phyloP scores from a whole-genome alignment of 2,797 vertebrate genomes.

The Chiroxiphia lanceolata region DNA sequence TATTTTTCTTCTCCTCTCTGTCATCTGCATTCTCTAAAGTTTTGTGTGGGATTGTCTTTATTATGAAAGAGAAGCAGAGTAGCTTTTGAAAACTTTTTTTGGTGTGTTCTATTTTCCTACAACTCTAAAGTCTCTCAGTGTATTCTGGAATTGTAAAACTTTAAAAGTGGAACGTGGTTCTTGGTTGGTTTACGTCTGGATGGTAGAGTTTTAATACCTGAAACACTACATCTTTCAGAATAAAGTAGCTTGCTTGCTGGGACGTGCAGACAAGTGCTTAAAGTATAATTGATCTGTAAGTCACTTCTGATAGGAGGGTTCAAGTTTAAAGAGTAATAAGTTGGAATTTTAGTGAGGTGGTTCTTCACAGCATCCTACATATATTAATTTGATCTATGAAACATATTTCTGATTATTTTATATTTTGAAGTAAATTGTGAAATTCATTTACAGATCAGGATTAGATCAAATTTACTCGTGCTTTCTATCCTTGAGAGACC shows the following conservation, averaged over 20 bases:
- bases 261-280: neutral
- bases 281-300: neutral
- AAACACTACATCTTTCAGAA: slow-evolving; percentile 22
- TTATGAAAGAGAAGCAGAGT: slow-evolving; percentile 22
- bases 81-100: slow-evolving; percentile 44
- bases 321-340: neutral
- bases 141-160: slow-evolving; percentile 65
- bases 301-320: neutral
- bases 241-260: neutral
- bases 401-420: neutral
- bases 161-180: slow-evolving; percentile 57
- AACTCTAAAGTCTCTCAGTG: slow-evolving; percentile 31
- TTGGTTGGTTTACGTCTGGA: slow-evolving; percentile 55
- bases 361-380: neutral
- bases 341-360: neutral
- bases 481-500: neutral
- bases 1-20: neutral
- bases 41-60: slow-evolving; percentile 20
- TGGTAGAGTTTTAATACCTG: slow-evolving; percentile 55
- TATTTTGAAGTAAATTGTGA: neutral
- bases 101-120: slow-evolving; percentile 29
- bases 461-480: neutral
- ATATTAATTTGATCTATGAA: neutral
- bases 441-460: neutral
- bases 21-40: neutral